Evolutionary conservation across 2,888 invertebrate genomes (phyloP).

Genomic region (Cataglyphis cursor): DNA sequence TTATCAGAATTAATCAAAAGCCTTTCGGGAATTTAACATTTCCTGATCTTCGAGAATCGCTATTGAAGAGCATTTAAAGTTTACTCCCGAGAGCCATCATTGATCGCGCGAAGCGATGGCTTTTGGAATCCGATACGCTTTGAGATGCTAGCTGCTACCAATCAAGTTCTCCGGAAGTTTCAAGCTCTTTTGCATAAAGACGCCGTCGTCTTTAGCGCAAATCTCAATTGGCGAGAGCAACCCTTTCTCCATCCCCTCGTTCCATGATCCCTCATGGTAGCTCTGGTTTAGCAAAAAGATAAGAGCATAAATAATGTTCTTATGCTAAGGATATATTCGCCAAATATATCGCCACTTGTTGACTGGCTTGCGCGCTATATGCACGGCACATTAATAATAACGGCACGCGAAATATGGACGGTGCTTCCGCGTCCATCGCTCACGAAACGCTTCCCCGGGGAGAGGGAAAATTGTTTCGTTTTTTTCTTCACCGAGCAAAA

Average conservation of each 20-base stretch:
- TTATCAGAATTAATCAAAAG: constrained; percentile 30
- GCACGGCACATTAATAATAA: constrained; percentile 42
- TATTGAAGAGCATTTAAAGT: constrained; percentile 26
- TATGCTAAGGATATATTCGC: constrained; percentile 44
- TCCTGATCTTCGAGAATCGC: not conserved
- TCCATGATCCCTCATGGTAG: not conserved
- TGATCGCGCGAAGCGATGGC: constrained; percentile 1
- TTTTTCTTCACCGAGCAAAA: constrained; percentile 16
- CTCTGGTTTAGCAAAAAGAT: not conserved
- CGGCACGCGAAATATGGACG: constrained; percentile 12
- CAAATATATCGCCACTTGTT: constrained; percentile 62
- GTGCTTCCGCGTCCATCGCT: not conserved
- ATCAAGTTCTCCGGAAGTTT: constrained; percentile 2
- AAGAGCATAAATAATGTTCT: constrained; percentile 57
- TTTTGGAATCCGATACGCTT: constrained; percentile 31
- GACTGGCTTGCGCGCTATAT: constrained; percentile 29
- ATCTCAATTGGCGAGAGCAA: not conserved
- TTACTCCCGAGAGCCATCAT: constrained; percentile 36
- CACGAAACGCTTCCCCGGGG: not conserved
- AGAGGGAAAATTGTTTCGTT: not conserved
- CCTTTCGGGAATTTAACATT: not conserved
- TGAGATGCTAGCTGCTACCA: not conserved
- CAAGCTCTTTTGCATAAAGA: constrained; percentile 46
- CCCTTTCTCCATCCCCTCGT: not conserved
- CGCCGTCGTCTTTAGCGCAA: constrained; percentile 3